Conservation (phyloP, 23 tunicate genomes). For the Trididemnum clinides region DNA sequence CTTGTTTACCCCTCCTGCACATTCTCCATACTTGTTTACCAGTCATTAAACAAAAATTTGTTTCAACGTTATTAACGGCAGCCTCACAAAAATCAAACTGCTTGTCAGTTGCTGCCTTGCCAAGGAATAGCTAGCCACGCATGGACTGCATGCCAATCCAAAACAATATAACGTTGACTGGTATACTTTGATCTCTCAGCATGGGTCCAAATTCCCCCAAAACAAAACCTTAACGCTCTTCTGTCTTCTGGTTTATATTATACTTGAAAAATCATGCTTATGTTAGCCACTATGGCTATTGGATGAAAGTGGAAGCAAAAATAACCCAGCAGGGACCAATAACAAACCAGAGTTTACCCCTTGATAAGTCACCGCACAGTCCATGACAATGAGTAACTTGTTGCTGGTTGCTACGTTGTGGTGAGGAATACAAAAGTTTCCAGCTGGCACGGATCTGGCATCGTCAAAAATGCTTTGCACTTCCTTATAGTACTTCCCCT, state of each 20-base stretch:
- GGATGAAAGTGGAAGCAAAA: background rate
- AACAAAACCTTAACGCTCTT: background rate
- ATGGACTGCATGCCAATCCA: background rate
- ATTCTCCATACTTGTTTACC: too few species aligned
- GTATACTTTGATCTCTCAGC: background rate
- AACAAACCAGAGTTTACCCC: background rate
- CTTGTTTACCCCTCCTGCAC: too few species aligned
- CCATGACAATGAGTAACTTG: background rate
- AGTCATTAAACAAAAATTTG: background rate
- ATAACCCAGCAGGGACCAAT: background rate
- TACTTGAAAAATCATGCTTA: background rate
- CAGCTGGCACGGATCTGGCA: background rate
- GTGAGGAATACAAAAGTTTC: background rate
- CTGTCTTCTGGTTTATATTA: background rate
- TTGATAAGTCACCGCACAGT: background rate
- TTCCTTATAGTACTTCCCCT: background rate
- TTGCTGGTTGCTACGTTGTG: background rate
- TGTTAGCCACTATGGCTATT: background rate
- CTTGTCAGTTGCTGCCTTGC: background rate
- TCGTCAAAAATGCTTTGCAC: background rate
- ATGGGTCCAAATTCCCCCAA: background rate
- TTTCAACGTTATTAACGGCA: background rate
- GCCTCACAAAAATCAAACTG: background rate
- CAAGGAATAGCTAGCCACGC: background rate
- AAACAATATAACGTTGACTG: background rate